Evolutionary conservation across 2,113 vertebrate species (phyloP).

Genomic region (Oenanthe oenanthe): DNA sequence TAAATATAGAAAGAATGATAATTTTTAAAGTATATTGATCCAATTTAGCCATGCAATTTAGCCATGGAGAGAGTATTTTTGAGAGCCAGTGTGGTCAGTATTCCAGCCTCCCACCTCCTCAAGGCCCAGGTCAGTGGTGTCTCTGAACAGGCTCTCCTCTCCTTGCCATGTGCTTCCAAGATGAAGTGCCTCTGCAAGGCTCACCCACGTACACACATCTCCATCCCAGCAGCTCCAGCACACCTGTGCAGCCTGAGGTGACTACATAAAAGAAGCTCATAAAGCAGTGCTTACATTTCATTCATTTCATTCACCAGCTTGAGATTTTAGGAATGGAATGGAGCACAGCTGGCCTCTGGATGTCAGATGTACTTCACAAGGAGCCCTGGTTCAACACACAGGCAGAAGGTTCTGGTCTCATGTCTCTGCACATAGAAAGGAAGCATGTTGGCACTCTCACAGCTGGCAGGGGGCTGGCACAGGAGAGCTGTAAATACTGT

Average conservation of each 20-base stretch:
- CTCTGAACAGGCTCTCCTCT: not conserved
- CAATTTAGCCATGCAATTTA: not conserved
- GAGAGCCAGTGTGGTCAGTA: not conserved
- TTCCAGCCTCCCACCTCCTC: not conserved
- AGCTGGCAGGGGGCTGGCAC: conserved; percentile 53
- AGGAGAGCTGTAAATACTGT: conserved; percentile 42
- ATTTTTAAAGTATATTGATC: not conserved
- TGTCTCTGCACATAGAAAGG: conserved; percentile 46
- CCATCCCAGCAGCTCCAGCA: conserved; percentile 44
- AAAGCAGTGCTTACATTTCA: conserved; percentile 25
- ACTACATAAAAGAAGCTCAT: conserved; percentile 56
- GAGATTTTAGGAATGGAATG: conserved; percentile 19
- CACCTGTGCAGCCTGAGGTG: conserved; percentile 68
- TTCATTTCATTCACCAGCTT: conserved; percentile 31
- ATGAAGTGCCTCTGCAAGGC: not conserved
- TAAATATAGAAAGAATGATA: not conserved
- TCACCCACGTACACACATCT: not conserved
- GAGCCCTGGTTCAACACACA: conserved; percentile 26
- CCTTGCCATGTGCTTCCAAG: accelerated
- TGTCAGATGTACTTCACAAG: conserved; percentile 12
- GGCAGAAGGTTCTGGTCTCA: conserved; percentile 9
- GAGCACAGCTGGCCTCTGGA: conserved; percentile 65
- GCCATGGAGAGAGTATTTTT: not conserved
- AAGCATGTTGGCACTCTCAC: conserved; percentile 44
- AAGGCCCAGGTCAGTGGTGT: not conserved